phyloP scores from a whole-genome alignment of 2,113 vertebrate species.

The human region DNA sequence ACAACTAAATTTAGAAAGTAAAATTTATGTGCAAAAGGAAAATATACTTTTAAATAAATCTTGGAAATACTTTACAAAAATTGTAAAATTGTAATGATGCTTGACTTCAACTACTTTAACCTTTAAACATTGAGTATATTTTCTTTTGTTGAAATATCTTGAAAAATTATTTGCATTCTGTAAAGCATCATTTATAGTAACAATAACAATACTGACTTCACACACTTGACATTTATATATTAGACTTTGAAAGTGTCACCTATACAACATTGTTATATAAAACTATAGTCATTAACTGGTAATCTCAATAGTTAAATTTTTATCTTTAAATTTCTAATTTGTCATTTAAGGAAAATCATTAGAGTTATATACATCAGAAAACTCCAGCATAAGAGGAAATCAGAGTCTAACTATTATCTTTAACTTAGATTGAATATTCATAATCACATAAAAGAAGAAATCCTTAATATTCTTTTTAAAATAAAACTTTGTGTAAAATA shows the following conservation, averaged over 20 bases:
- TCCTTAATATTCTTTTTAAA: neutral
- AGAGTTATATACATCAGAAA: neutral
- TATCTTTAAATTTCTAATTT: neutral
- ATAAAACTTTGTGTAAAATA: neutral
- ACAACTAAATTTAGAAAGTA: neutral
- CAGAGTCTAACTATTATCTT: neutral
- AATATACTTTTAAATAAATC: neutral
- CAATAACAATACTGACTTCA: neutral
- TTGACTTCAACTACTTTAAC: neutral
- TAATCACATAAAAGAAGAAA: neutral
- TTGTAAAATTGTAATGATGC: neutral
- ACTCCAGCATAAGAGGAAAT: neutral
- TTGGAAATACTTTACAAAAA: neutral
- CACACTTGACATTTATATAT: neutral
- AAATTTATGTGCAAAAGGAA: neutral
- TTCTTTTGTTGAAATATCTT: neutral
- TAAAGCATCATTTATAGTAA: neutral
- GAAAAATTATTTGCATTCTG: neutral
- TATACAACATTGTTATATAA: neutral
- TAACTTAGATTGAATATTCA: neutral
- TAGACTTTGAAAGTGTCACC: neutral
- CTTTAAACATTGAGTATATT: neutral
- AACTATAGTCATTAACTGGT: neutral
- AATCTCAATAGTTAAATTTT: conserved; percentile 37
- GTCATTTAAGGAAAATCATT: neutral